phyloP scores from a whole-genome alignment of 2,113 vertebrate genomes.

The Channa maculata region DNA sequence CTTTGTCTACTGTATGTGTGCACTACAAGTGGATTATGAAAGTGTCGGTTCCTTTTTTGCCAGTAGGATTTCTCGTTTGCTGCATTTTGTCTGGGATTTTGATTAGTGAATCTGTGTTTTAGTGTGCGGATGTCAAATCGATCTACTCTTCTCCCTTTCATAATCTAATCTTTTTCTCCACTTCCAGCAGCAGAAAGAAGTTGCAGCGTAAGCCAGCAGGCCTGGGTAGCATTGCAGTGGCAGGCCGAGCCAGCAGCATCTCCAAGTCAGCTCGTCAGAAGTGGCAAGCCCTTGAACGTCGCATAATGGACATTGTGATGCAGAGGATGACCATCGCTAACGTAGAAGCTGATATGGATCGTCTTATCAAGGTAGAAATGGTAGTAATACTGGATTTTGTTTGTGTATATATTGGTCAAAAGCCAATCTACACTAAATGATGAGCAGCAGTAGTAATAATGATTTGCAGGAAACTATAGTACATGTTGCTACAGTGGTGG shows the following conservation, averaged over 20 bases:
- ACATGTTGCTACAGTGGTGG: too few species aligned
- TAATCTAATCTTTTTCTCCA: background rate
- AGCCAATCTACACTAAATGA: too few species aligned
- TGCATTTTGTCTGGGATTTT: background rate
- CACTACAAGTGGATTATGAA: background rate
- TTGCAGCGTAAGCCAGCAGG: slow-evolving; percentile 87
- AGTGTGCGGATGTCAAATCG: background rate
- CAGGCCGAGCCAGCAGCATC: slow-evolving; percentile 81
- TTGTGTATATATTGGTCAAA: too few species aligned
- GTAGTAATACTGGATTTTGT: too few species aligned
- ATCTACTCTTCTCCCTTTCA: background rate
- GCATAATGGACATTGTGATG: slow-evolving; percentile 95
- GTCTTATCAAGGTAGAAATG: slow-evolving; percentile 90
- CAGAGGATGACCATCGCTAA: slow-evolving; percentile 96
- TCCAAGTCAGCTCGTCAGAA: slow-evolving; percentile 93
- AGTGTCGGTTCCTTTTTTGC: background rate
- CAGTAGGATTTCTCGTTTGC: background rate
- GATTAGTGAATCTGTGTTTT: too few species aligned
- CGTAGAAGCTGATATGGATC: slow-evolving; percentile 96
- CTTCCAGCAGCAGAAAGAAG: slow-evolving; percentile 86
- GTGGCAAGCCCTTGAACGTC: slow-evolving; percentile 93
- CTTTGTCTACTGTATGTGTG: background rate
- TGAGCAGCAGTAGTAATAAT: too few species aligned
- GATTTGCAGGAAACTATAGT: too few species aligned
- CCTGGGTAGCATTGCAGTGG: slow-evolving; percentile 9